Evolutionary conservation across 2,797 vertebrate species (phyloP).

Genomic region (Leptatherina wallacei): DNA sequence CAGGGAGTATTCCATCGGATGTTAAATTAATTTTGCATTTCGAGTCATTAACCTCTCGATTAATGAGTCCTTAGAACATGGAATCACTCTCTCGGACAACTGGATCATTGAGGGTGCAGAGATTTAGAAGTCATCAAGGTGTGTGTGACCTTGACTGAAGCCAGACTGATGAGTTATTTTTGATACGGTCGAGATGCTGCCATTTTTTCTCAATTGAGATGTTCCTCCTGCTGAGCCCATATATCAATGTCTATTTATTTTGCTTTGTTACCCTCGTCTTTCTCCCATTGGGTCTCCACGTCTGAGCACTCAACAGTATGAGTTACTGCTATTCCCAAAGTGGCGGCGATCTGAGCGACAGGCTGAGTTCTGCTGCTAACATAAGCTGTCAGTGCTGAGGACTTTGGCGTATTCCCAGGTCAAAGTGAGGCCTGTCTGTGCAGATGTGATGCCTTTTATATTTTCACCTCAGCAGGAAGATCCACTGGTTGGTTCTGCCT

Average conservation of each 20-base stretch:
- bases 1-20: conserved; percentile 42
- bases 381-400: conserved; percentile 58
- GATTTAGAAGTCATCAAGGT: conserved; percentile 1
- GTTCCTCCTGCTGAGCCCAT: background rate
- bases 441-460: conserved; percentile 57
- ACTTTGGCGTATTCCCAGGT: conserved; percentile 57
- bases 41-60: conserved; percentile 70
- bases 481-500: conserved; percentile 32
- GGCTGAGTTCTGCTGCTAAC: conserved; percentile 43
- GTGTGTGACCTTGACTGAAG: conserved; percentile 50
- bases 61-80: conserved; percentile 44
- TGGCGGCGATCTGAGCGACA: conserved; percentile 34
- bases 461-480: conserved; percentile 44
- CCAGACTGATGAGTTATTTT: conserved; percentile 15
- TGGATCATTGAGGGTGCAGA: conserved; percentile 14
- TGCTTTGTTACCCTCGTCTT: conserved; percentile 26
- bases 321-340: conserved; percentile 33
- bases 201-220: conserved; percentile 33
- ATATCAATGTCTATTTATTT: conserved; percentile 30
- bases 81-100: conserved; percentile 33
- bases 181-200: background rate
- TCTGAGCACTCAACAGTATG: conserved; percentile 9
- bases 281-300: conserved; percentile 15
- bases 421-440: conserved; percentile 69
- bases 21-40: conserved; percentile 69